A percentile compares a stretch with the other conserved stretches of the same genome.
These are phyloP conservation scores for Polypedilum pembai DNA, from an alignment of 1,140 invertebrate species.

Conservation along the genomic window DNA sequence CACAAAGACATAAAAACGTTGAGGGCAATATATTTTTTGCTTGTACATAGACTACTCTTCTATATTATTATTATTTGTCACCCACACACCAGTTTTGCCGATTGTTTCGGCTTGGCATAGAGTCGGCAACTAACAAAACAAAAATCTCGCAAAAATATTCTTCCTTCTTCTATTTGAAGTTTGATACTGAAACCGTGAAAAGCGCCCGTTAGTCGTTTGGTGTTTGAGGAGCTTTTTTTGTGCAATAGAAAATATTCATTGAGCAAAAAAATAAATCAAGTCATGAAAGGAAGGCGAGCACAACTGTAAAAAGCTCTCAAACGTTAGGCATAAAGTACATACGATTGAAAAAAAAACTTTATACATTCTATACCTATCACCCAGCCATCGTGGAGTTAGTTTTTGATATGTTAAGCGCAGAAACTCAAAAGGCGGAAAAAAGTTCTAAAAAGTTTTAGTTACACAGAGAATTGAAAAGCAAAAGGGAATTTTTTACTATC, in stretches of 20 bases:
- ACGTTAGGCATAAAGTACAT: no score
- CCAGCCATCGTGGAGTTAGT: neutral
- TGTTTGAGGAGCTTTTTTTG: neutral
- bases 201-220: neutral
- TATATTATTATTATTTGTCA: conserved; percentile 20
- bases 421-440: neutral
- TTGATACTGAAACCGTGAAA: conserved; percentile 17
- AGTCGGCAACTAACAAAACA: conserved; percentile 12
- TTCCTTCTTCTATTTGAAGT: conserved; percentile 18
- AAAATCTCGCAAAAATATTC: neutral
- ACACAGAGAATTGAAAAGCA: no score
- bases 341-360: neutral
- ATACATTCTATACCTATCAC: neutral
- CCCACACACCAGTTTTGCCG: neutral
- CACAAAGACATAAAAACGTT: neutral
- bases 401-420: neutral
- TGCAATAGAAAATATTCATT: no score
- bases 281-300: no score
- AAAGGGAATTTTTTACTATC: neutral
- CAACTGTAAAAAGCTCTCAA: no score
- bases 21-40: neutral
- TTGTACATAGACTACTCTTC: no score
- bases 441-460: conserved; percentile 8
- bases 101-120: neutral
- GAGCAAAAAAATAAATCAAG: no score